Conservation (phyloP, 1,140 invertebrate genomes). For the Eulimnadia texana region DNA sequence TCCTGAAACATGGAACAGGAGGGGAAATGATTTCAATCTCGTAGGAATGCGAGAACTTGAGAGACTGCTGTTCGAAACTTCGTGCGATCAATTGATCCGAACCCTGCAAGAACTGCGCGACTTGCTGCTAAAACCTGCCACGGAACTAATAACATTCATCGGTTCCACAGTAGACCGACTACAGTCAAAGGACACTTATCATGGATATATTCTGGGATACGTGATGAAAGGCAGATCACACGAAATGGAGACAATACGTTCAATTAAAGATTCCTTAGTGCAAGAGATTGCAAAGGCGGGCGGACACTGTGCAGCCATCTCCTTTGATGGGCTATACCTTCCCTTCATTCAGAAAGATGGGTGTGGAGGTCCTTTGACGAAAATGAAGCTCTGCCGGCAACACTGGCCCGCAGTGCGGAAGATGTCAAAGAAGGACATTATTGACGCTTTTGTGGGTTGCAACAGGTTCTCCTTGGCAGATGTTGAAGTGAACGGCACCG, state of each 20-base stretch:
- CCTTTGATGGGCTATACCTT: neutral
- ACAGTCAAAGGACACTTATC: too few species aligned
- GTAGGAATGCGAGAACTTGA: too few species aligned
- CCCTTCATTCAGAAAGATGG: neutral
- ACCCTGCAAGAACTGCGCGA: too few species aligned
- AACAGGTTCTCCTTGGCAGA: neutral
- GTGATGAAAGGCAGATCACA: too few species aligned
- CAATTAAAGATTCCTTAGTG: neutral
- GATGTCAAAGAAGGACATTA: neutral
- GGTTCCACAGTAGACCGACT: too few species aligned
- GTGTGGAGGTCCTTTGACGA: neutral
- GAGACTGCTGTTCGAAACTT: too few species aligned
- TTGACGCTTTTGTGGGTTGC: neutral
- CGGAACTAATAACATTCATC: too few species aligned
- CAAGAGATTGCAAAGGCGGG: neutral
- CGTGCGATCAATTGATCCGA: too few species aligned
- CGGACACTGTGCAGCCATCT: neutral
- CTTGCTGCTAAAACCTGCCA: too few species aligned
- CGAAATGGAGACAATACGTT: neutral
- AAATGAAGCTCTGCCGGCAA: neutral
- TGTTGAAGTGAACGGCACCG: neutral
- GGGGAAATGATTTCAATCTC: too few species aligned
- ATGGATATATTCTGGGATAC: too few species aligned
- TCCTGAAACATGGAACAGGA: too few species aligned
- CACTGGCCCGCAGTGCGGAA: neutral